Base-by-base conservation (phyloP, 2,888 invertebrate genomes). In the Leucozona laternaria region DNA sequence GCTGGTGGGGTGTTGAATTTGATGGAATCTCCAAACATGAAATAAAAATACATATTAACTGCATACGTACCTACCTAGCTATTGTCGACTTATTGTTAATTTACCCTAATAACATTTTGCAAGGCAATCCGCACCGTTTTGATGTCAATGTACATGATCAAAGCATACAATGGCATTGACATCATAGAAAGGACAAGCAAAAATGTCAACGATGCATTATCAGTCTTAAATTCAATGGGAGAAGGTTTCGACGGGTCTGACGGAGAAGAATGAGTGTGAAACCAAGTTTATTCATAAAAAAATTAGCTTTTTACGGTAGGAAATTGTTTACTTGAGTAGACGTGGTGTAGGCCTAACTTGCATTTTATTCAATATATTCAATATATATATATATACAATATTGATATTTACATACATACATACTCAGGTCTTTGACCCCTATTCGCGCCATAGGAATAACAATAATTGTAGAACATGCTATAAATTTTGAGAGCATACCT, bases 201-300 rank as follows among this genome's bases (percentile, higher is more conserved):
- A 55, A 55, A 28, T 55, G 53, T 53, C 15, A 53, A 28, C 6
- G 28, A 55, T 28, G 55, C n/a, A 28, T n/a, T 28, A 20, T 50
- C 13, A 7, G 43, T n/a, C n/a, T 40, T 2, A n/a, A 45, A 17
- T 45, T 45, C 43, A 45, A 8, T 13, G 7, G 40, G 4, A 15
- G 4, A 17, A 45, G 3, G 0, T n/a, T 7, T 17, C 17, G 1
- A 17, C 17, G 17, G 17, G 2, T 17, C 8, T 2, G 17, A 7
- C 15, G 15, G 15, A 15, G 34, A 34, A n/a, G n/a, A n/a, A n/a
- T n/a, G n/a, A n/a, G n/a, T n/a, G n/a, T n/a, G n/a, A n/a, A n/a
- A n/a, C n/a, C n/a, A n/a, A n/a, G n/a, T n/a, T n/a, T n/a, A n/a
- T n/a, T n/a, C n/a, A n/a, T n/a, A n/a, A n/a, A n/a, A n/a, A n/a